Evolutionary conservation across 2,113 vertebrate species (phyloP).

Genomic region (Ploceus nigricollis): DNA sequence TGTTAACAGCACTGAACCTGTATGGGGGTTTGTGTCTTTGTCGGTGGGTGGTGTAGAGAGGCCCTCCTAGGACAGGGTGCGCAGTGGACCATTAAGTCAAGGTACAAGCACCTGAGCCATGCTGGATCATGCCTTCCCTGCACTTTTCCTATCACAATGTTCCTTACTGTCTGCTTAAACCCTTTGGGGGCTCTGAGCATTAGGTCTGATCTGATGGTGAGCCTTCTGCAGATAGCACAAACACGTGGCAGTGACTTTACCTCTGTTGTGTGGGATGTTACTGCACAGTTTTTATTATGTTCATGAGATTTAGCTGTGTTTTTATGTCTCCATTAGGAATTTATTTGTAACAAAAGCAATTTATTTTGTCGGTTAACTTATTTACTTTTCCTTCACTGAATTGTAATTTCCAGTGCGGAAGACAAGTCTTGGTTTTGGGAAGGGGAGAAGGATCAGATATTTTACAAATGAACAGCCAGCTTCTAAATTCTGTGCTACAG

Average conservation of each 20-base stretch:
- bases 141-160: background rate
- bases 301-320: background rate
- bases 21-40: background rate
- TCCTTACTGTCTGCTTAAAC: background rate
- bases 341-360: background rate
- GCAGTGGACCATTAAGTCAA: background rate
- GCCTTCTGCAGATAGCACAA: background rate
- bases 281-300: background rate
- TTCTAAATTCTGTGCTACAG: background rate
- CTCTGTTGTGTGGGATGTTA: background rate
- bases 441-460: background rate
- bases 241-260: background rate
- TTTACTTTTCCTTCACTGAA: background rate
- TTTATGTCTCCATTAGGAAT: background rate
- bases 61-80: background rate
- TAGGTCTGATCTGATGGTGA: background rate
- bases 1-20: background rate
- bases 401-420: background rate
- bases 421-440: background rate
- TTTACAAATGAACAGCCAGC: constrained; percentile 17
- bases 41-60: background rate
- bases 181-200: background rate
- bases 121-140: background rate
- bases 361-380: background rate
- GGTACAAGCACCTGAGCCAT: background rate